phyloP scores from a whole-genome alignment of 2,797 vertebrate species.

The Enteromius mattozi region DNA sequence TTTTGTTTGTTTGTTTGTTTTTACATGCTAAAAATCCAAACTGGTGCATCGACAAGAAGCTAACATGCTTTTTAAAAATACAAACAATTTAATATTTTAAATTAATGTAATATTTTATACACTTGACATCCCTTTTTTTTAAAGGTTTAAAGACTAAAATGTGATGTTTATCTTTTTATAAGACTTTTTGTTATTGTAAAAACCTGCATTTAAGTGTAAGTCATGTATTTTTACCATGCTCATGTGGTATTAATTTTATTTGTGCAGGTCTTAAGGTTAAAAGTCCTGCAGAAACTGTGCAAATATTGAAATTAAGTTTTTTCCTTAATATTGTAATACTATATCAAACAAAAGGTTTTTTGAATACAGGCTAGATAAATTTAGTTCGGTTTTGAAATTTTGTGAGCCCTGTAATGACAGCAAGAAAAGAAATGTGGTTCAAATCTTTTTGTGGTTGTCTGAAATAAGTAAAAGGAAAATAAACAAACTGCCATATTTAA shows the following conservation, averaged over 20 bases:
- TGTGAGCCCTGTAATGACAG: not conserved
- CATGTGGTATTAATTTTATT: not conserved
- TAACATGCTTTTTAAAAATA: not conserved
- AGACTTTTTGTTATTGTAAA: not conserved
- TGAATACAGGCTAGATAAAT: not conserved
- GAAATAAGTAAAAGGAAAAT: not conserved
- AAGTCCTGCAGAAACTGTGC: no score
- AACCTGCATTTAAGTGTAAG: not conserved
- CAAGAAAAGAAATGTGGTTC: not conserved
- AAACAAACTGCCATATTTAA: not conserved
- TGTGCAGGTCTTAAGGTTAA: no score
- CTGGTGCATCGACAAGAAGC: not conserved
- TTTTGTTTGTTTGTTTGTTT: no score
- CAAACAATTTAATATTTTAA: not conserved
- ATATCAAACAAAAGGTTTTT: not conserved
- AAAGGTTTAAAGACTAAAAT: not conserved
- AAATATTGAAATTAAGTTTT: no score
- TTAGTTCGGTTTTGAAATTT: no score
- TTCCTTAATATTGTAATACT: no score
- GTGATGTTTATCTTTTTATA: not conserved
- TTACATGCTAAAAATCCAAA: no score
- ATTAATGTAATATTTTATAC: not conserved
- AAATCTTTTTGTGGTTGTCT: not conserved
- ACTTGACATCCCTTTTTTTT: not conserved
- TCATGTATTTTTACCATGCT: not conserved